Percentiles rank a stretch among this genome's conserved stretches.
These are phyloP conservation scores for Argyra leucocephala DNA, from an alignment of 2,888 invertebrate genomes.

Conservation along the genomic window DNA sequence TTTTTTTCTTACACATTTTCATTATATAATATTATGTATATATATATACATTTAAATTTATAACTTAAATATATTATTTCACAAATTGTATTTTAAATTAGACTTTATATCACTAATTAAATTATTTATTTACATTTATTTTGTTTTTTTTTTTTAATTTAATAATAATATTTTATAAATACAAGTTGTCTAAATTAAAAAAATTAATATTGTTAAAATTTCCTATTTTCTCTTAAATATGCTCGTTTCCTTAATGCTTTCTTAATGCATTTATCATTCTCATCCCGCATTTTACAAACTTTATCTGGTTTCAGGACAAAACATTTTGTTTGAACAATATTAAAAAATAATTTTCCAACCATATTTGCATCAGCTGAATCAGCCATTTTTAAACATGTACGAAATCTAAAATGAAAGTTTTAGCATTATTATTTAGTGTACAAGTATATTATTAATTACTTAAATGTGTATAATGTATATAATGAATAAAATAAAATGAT, in stretches of 20 bases:
- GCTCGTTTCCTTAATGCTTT: slow-evolving; percentile 61
- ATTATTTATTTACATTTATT: neutral
- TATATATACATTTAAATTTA: no score
- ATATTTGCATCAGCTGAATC: slow-evolving; percentile 77
- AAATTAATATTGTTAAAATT: slow-evolving; percentile 31
- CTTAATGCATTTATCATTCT: slow-evolving; percentile 74
- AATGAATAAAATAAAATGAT: no score
- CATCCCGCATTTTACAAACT: slow-evolving; percentile 67
- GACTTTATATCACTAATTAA: neutral
- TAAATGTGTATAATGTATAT: no score
- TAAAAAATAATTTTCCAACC: slow-evolving; percentile 89
- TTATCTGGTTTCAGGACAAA: slow-evolving; percentile 74
- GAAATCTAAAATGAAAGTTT: slow-evolving; percentile 77
- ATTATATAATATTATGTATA: no score
- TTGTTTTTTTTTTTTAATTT: neutral
- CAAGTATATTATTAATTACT: no score
- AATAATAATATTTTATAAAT: neutral
- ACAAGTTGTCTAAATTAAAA: neutral
- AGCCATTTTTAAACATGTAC: slow-evolving; percentile 82
- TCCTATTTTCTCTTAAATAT: slow-evolving; percentile 58
- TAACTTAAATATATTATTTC: no score
- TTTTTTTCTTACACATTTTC: no score
- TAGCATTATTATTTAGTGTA: no score
- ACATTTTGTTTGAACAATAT: slow-evolving; percentile 88
- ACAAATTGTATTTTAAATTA: no score